Percentiles rank a stretch among this genome's conserved stretches.
Evolutionary conservation across 92 coral and sea anemone genomes (phyloP).

Genomic region (Porites evermanni): DNA sequence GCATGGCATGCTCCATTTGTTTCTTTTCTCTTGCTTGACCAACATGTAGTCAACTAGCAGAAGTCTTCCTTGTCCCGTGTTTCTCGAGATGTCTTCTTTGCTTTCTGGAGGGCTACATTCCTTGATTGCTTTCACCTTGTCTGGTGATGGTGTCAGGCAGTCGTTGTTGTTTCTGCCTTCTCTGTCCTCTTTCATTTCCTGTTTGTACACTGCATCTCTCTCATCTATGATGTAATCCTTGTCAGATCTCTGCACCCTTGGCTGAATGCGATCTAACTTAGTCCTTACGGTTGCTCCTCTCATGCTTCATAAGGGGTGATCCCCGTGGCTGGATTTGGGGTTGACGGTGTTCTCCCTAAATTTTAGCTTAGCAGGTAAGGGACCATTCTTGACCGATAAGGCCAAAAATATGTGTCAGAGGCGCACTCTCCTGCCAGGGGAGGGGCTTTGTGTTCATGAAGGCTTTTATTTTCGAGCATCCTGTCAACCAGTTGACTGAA

Average conservation of each 20-base stretch:
- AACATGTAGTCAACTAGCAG: slow-evolving; percentile 74
- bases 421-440: too few species aligned
- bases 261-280: slow-evolving; percentile 61
- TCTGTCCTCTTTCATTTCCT: slow-evolving; percentile 63
- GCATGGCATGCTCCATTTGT: slow-evolving; percentile 71
- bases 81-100: slow-evolving; percentile 67
- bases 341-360: neutral
- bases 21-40: slow-evolving; percentile 56
- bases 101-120: slow-evolving; percentile 61
- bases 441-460: too few species aligned
- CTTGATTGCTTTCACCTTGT: slow-evolving; percentile 71
- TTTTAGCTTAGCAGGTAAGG: too few species aligned
- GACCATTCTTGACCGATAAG: too few species aligned
- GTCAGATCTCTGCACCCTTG: slow-evolving; percentile 31
- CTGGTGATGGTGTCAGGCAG: slow-evolving; percentile 65
- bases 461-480: too few species aligned
- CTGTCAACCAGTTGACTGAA: too few species aligned
- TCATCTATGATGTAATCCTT: slow-evolving; percentile 53
- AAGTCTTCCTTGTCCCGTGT: slow-evolving; percentile 58
- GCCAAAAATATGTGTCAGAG: too few species aligned
- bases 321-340: slow-evolving; percentile 76
- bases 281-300: slow-evolving; percentile 59
- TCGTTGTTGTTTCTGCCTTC: slow-evolving; percentile 47
- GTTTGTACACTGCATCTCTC: slow-evolving; percentile 71
- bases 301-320: slow-evolving; percentile 69